Evolutionary conservation across 35 echinoderm and acorn worm species (phyloP).

Genomic region (Ptychodera flava): DNA sequence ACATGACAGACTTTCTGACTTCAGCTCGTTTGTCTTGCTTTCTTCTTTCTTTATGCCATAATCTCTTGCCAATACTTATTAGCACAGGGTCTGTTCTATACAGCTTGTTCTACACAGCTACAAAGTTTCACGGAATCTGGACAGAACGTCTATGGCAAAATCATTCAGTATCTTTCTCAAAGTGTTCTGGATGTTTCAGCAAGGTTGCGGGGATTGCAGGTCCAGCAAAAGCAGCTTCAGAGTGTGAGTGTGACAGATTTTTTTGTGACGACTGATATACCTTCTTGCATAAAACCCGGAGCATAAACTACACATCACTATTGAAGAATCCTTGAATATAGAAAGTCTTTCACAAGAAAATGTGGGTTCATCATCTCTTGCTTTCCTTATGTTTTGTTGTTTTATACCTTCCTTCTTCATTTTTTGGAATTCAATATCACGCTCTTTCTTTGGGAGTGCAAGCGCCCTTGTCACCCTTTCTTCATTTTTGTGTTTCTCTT

Average conservation of each 20-base stretch:
- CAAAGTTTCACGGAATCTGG: slow-evolving; percentile 30
- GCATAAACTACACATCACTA: slow-evolving; percentile 38
- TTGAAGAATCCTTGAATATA: slow-evolving; percentile 1
- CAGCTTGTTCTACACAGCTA: slow-evolving; percentile 13
- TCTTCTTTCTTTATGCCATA: slow-evolving; percentile 36
- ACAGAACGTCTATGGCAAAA: slow-evolving; percentile 35
- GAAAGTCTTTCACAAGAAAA: not conserved
- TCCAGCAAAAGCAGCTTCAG: not conserved
- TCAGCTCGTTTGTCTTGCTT: slow-evolving; percentile 34
- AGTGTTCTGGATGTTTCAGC: not conserved
- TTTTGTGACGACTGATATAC: slow-evolving; percentile 10
- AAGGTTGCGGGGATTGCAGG: slow-evolving; percentile 7
- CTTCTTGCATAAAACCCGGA: slow-evolving; percentile 11
- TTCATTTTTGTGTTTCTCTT: slow-evolving; percentile 17
- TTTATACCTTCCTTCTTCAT: slow-evolving; percentile 41
- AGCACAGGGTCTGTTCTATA: slow-evolving; percentile 33
- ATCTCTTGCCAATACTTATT: slow-evolving; percentile 22
- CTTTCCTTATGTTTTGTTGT: slow-evolving; percentile 30
- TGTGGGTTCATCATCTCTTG: not conserved
- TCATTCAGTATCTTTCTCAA: not conserved
- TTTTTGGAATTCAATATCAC: not conserved
- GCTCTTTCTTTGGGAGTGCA: slow-evolving; percentile 13
- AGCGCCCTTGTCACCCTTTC: slow-evolving; percentile 23
- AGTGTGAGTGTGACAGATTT: slow-evolving; percentile 8
- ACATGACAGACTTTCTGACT: slow-evolving; percentile 46